Conservation (phyloP, 2,113 vertebrate species). For the Prunella himalayana region DNA sequence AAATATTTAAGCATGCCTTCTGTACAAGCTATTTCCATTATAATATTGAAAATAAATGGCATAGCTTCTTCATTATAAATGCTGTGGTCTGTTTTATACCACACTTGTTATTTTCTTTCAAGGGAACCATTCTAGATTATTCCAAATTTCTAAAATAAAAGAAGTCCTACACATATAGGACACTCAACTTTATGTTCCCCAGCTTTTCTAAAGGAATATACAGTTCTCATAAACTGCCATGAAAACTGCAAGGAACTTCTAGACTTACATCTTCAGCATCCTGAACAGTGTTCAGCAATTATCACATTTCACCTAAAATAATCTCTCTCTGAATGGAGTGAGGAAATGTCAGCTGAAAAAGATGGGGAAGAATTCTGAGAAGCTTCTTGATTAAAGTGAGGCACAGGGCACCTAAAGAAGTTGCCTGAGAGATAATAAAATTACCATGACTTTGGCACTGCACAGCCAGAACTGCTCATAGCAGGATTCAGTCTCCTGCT, state of each 20-base stretch:
- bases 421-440: neutral
- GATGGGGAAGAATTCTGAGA: neutral
- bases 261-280: neutral
- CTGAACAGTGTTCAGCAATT: neutral
- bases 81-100: neutral
- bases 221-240: neutral
- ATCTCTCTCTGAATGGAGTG: neutral
- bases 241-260: neutral
- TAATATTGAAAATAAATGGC: neutral
- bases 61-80: neutral
- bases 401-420: neutral
- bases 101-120: neutral
- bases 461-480: neutral
- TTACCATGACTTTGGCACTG: neutral
- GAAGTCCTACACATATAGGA: neutral
- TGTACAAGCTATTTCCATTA: neutral
- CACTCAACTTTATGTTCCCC: neutral
- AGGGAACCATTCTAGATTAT: neutral
- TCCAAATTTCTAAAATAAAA: neutral
- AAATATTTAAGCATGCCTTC: constrained; percentile 3
- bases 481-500: neutral
- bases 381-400: neutral
- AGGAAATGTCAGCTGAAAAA: neutral
- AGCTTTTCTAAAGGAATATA: neutral
- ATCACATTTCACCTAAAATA: neutral